Percentiles rank a stretch among this genome's conserved stretches.
Evolutionary conservation across 2,888 invertebrate species (phyloP).

Genomic region (Eilema griseolum): DNA sequence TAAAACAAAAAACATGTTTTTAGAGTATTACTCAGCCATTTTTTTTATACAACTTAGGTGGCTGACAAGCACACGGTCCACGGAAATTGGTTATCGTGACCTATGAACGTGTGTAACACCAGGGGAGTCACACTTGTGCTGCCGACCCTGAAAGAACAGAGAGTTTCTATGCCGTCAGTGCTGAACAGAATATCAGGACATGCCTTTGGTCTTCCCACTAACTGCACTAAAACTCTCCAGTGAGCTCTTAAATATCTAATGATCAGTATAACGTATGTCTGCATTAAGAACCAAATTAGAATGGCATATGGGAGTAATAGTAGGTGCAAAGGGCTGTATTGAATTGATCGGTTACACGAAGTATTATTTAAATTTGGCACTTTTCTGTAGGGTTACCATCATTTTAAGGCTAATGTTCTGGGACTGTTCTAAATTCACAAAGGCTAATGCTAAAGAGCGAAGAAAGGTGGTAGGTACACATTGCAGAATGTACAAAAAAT

Average conservation of each 20-base stretch:
- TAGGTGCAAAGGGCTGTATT: slow-evolving; percentile 38
- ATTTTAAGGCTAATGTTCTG: background rate
- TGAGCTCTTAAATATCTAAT: slow-evolving; percentile 5
- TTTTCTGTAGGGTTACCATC: background rate
- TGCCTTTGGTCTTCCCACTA: no score
- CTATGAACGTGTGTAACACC: no score
- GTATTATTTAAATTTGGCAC: background rate
- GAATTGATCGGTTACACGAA: slow-evolving; percentile 30
- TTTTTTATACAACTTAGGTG: no score
- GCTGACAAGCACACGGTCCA: no score
- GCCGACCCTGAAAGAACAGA: no score
- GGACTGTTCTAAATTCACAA: background rate
- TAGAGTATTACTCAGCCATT: background rate
- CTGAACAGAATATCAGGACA: no score
- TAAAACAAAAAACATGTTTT: background rate
- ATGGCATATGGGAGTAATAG: background rate
- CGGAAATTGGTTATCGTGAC: no score
- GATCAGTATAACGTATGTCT: background rate
- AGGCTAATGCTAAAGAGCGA: background rate
- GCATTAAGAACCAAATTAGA: background rate
- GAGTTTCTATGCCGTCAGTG: no score
- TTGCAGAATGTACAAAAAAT: no score
- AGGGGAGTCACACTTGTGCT: no score
- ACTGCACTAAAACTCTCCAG: no score
- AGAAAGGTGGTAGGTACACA: background rate